A percentile compares a stretch with the other conserved stretches of the same genome.
Evolutionary conservation across 2,888 invertebrate genomes (phyloP).

Genomic region (Cancer borealis): DNA sequence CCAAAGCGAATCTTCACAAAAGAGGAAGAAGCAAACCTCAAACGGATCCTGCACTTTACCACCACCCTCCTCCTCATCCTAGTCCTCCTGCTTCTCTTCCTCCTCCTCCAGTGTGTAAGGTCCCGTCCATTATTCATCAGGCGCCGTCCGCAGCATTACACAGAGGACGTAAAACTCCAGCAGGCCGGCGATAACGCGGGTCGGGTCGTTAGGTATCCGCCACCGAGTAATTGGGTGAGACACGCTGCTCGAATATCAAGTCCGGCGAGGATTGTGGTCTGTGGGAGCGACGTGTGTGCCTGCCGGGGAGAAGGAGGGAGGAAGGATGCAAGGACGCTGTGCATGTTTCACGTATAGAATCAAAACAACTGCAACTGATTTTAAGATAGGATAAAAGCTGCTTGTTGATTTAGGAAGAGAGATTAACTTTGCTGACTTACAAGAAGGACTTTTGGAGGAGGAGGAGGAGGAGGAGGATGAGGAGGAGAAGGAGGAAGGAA

Average conservation of each 20-base stretch:
- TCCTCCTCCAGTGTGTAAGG: slow-evolving; percentile 23
- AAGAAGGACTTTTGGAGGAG: neutral
- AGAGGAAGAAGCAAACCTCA: neutral
- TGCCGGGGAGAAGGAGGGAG: neutral
- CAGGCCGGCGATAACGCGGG: neutral
- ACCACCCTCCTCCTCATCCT: neutral
- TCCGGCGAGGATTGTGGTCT: neutral
- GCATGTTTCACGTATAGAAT: neutral
- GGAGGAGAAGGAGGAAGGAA: neutral
- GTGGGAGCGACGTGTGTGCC: neutral
- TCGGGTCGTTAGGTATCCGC: slow-evolving; percentile 8
- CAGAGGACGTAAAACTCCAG: neutral
- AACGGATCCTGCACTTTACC: neutral
- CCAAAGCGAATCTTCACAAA: neutral
- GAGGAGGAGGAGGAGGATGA: neutral
- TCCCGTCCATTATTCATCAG: slow-evolving; percentile 31
- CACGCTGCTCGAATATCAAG: neutral
- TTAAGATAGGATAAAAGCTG: no score
- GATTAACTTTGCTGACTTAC: no score
- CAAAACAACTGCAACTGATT: neutral
- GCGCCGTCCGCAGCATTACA: neutral
- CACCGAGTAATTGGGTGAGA: slow-evolving; percentile 33
- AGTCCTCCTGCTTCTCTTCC: neutral
- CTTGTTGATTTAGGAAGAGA: no score
- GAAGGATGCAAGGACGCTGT: neutral